A percentile compares a stretch with the other conserved stretches of the same genome.
Evolutionary conservation across 1,140 invertebrate species (phyloP).

Genomic region (Stegodyphus dumicola): DNA sequence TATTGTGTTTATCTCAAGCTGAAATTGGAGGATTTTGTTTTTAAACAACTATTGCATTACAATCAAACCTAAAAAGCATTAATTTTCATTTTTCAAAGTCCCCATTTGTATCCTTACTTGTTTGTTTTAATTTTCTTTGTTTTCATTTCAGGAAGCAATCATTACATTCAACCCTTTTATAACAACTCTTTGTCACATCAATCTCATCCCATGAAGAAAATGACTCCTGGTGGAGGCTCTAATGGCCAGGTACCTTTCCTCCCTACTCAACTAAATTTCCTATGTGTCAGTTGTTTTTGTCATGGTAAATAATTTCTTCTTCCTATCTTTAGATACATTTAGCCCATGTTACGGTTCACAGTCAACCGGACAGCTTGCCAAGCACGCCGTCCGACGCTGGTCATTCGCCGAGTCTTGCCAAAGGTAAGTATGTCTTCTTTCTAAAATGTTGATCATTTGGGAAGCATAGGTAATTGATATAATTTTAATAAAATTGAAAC

Average conservation of each 20-base stretch:
- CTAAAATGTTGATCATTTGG: neutral
- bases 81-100: too few species aligned
- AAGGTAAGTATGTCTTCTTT: constrained; percentile 47
- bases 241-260: constrained; percentile 32
- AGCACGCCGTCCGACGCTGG: constrained; percentile 51
- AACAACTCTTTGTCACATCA: neutral
- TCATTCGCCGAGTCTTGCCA: constrained; percentile 52
- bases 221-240: constrained; percentile 54
- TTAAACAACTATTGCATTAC: too few species aligned
- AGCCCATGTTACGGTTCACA: constrained; percentile 50
- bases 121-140: neutral
- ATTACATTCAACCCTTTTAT: constrained; percentile 19
- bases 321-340: constrained; percentile 32
- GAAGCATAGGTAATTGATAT: too few species aligned
- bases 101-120: too few species aligned
- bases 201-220: constrained; percentile 54
- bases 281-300: too few species aligned
- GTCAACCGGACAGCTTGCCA: constrained; percentile 48
- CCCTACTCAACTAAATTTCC: too few species aligned
- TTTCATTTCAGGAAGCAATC: constrained; percentile 19
- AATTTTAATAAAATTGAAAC: too few species aligned
- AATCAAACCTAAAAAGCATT: too few species aligned
- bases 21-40: too few species aligned
- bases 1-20: too few species aligned
- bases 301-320: too few species aligned